Base-by-base conservation (phyloP, 1,140 invertebrate genomes). In the Drosophila lacteicornis region DNA sequence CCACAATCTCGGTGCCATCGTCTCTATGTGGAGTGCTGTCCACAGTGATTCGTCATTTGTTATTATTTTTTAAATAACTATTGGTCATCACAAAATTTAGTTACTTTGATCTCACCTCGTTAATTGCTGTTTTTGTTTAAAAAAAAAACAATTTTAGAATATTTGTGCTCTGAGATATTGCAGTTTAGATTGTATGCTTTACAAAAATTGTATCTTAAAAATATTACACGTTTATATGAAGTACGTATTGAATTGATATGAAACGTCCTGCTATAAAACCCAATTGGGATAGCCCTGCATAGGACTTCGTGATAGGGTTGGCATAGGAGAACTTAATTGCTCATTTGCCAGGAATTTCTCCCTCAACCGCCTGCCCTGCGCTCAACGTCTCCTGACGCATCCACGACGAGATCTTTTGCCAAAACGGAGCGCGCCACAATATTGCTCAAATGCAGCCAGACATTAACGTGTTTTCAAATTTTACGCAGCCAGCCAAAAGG, bases 381-480 rank as follows among this genome's bases (percentile, higher is more conserved):
- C 33, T 12, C 19, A 53, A n/a, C 19, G 9, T 13, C 15, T 61
- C 19, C 60, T 36, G 27, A 15, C 25, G 62, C 45, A 50, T 22
- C 17, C 25, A 40, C 65, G 22, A n/a, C 25, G 61, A 47, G 36
- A 67, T 67, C 65, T 49, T 49, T 17, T 68, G 66, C 30, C 61
- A 67, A 68, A 70, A 69, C 71, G 46, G 42, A 75, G 50, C 63
- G 57, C 33, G 73, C 73, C 73, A 68, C 78, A 85, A 85, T 82
- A 86, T 82, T 79, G 83, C 69, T 71, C 63, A 79, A 71, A 85
- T 86, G 82, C 82, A 85, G 65, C 79, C 82, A 82, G 82, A 82
- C 82, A 85, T 82, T 70, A 85, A 86, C 79, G 75, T 86, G 82
- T 75, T 79, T 73, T 71, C 79, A 67, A 79, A 84, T 85, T 80